Conservation (phyloP, 2,113 vertebrate genomes). For the Orientallactaga bullata region DNA sequence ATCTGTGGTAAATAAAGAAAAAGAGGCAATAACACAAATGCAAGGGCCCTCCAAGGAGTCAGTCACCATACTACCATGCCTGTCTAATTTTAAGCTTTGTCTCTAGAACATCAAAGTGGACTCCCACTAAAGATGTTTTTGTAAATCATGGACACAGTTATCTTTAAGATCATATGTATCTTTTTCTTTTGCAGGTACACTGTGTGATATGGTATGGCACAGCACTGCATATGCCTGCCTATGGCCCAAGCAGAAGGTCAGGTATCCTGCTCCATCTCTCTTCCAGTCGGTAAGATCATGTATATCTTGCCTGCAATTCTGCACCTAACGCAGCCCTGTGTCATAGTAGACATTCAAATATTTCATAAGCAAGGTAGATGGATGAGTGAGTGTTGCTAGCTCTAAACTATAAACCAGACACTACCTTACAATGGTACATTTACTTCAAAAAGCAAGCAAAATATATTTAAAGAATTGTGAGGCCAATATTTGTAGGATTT, state of each 20-base stretch:
- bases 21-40: not conserved
- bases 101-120: not conserved
- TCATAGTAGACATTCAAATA: not conserved
- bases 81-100: not conserved
- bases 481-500: conserved; percentile 11
- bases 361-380: not conserved
- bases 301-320: not conserved
- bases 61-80: not conserved
- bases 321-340: not conserved
- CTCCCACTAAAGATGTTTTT: not conserved
- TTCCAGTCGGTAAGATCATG: not conserved
- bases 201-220: no score
- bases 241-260: no score
- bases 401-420: not conserved
- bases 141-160: not conserved
- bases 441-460: conserved; percentile 48
- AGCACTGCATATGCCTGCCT: no score
- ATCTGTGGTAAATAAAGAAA: not conserved
- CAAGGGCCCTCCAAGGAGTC: conserved; percentile 8
- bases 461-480: conserved; percentile 23
- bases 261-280: no score
- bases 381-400: not conserved
- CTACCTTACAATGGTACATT: not conserved
- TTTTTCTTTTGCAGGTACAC: no score
- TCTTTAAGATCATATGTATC: not conserved